Percentiles rank a stretch among this genome's conserved stretches.
Conservation (phyloP, 2,113 vertebrate genomes). For the Ahaetulla prasina region DNA sequence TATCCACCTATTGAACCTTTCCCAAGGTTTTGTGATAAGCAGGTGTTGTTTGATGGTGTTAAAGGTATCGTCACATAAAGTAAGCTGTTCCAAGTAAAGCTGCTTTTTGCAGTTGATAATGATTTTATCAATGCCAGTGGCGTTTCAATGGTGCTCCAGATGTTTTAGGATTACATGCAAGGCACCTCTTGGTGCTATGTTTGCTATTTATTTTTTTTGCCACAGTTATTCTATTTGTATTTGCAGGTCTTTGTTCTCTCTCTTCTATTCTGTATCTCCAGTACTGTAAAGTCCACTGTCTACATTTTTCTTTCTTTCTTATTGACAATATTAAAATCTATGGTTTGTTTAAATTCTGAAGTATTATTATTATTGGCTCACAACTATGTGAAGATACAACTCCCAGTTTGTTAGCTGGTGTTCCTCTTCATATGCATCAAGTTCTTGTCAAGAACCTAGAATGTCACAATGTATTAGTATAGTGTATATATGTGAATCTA, state of each 20-base stretch:
- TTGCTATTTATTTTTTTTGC: not conserved
- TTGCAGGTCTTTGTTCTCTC: not conserved
- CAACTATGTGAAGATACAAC: not conserved
- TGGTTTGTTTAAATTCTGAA: not conserved
- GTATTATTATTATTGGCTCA: not conserved
- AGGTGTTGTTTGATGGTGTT: not conserved
- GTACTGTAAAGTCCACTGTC: not conserved
- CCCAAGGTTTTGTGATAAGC: not conserved
- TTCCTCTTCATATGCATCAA: not conserved
- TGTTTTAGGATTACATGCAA: not conserved
- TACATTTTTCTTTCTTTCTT: not conserved
- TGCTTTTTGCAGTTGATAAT: not conserved
- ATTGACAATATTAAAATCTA: not conserved
- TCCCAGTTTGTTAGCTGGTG: not conserved
- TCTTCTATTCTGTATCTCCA: not conserved
- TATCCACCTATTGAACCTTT: not conserved
- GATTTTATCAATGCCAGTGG: not conserved
- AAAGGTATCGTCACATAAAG: not conserved
- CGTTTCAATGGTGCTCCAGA: not conserved
- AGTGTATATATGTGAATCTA: not conserved
- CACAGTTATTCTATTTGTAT: not conserved
- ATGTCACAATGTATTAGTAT: not conserved
- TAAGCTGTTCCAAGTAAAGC: not conserved
- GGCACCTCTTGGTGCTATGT: not conserved
- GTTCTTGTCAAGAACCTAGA: not conserved